Evolutionary conservation across 1,140 invertebrate genomes (phyloP).

Genomic region (Andrena cerasifolii): DNA sequence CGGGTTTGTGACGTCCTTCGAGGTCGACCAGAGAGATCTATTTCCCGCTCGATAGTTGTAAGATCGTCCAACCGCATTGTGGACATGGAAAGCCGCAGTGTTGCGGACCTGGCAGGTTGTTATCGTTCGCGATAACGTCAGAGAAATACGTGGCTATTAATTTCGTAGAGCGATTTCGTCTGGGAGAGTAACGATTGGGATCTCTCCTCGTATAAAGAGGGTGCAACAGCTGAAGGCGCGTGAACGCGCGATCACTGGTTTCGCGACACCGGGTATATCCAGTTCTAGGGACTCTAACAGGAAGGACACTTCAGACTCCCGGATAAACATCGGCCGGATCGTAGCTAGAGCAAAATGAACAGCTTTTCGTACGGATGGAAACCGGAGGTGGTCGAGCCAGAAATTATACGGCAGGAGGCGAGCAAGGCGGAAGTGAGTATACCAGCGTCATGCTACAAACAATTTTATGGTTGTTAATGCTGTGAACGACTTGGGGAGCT

Average conservation of each 20-base stretch:
- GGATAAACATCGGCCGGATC: neutral
- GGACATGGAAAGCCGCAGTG: neutral
- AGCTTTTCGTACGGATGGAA: slow-evolving; percentile 67
- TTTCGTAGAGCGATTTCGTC: no score
- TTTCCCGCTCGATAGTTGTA: neutral
- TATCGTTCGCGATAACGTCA: neutral
- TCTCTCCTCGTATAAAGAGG: no score
- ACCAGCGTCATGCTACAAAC: neutral
- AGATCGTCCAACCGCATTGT: neutral
- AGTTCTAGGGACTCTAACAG: neutral
- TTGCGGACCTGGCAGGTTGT: neutral
- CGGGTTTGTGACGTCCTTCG: neutral
- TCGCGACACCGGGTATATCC: neutral
- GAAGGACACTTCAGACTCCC: slow-evolving; percentile 4
- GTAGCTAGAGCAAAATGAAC: slow-evolving; percentile 38
- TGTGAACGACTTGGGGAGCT: no score
- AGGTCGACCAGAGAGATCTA: neutral
- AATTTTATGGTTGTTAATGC: neutral
- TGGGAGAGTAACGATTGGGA: no score
- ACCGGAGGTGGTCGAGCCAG: slow-evolving; percentile 67
- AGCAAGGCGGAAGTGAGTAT: slow-evolving; percentile 72
- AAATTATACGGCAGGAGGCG: slow-evolving; percentile 59
- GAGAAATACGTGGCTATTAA: neutral
- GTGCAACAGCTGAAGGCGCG: no score
- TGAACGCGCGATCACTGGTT: neutral